phyloP scores from a whole-genome alignment of 2,113 vertebrate genomes.

The Phoxinus phoxinus region DNA sequence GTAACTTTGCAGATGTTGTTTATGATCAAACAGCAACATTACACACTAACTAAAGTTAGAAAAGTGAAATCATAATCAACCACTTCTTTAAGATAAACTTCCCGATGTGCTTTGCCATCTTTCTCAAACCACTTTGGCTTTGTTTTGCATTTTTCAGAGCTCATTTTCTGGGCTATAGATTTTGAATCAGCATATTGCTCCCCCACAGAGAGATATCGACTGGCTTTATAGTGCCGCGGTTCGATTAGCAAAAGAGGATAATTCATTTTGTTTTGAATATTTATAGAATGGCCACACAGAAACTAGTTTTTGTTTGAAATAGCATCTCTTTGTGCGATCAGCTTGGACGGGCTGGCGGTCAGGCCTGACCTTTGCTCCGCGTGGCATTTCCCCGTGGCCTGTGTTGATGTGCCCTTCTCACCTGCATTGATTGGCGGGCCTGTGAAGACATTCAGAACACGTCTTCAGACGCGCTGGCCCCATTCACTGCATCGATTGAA shows the following conservation, averaged over 20 bases:
- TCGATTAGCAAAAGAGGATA: conserved; percentile 63
- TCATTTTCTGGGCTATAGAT: conserved; percentile 70
- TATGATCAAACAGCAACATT: too few relatives aligned
- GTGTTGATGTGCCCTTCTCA: conserved; percentile 64
- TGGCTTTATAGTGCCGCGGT: conserved; percentile 65
- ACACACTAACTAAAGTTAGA: too few relatives aligned
- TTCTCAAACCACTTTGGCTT: conserved; percentile 46
- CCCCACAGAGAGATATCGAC: conserved; percentile 71
- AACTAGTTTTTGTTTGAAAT: conserved; percentile 30
- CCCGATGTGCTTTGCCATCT: background rate
- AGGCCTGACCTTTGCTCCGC: conserved; percentile 20
- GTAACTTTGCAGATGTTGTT: too few relatives aligned
- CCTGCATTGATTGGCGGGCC: conserved; percentile 56
- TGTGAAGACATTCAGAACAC: conserved; percentile 11
- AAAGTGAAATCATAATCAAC: too few relatives aligned
- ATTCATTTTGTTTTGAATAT: conserved; percentile 51
- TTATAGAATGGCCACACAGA: conserved; percentile 10
- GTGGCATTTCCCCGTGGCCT: conserved; percentile 64
- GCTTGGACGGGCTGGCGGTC: background rate
- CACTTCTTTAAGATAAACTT: background rate
- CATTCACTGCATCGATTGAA: conserved; percentile 14
- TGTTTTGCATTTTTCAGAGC: conserved; percentile 65
- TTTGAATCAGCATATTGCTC: conserved; percentile 69
- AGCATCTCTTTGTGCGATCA: conserved; percentile 59
- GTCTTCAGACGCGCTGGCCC: background rate